Base-by-base conservation (phyloP, 2,888 invertebrate genomes). In the Dione vanillae region DNA sequence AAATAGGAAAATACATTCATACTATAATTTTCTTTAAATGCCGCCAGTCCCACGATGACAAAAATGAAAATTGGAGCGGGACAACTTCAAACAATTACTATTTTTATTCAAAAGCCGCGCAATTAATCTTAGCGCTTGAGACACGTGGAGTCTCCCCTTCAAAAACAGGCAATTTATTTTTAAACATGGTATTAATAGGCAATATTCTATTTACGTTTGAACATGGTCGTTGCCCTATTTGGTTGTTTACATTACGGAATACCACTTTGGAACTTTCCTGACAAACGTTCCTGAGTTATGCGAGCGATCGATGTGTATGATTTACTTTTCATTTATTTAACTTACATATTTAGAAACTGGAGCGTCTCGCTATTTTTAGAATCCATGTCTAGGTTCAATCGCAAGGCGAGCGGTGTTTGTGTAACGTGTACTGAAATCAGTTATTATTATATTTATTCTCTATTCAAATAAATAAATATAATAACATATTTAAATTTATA, bases 161-260 rank as follows among this genome's bases (percentile, higher is more conserved):
- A 69, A 73, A 76, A 73, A 84, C 84, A 77, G 78, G 79, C 79
- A 79, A 82, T 86, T 88, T 90, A 90, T 89, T 89, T 89, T 88
- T 84, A 85, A 54, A 84, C 83, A 78, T 74, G 74, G 81, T 91
- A 92, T 89, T 87, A 86, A 86, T 91, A 91, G 89, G 87, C 79
- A 79, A 80, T 81, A 81, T 82, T 84, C 89, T 92, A 91, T 92
- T 91, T 92, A 82, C 81, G 88, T 89, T 83, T 75, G 77, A 82
- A 68, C 81, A 80, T 91, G 92, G 91, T 91, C 91, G 88, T 90
- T 92, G 91, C 92, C 91, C 92, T 90, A 91, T 90, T 91, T 91
- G 92, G 91, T 87, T 90, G 90, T 92, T 90, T 91, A 90, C 89
- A 85, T 91, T 90, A 90, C 90, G 83, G 79, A 76, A 68, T 10